A percentile compares a stretch with the other conserved stretches of the same genome.
Evolutionary conservation across 2,888 invertebrate species (phyloP).

Genomic region (Fragum fragum): DNA sequence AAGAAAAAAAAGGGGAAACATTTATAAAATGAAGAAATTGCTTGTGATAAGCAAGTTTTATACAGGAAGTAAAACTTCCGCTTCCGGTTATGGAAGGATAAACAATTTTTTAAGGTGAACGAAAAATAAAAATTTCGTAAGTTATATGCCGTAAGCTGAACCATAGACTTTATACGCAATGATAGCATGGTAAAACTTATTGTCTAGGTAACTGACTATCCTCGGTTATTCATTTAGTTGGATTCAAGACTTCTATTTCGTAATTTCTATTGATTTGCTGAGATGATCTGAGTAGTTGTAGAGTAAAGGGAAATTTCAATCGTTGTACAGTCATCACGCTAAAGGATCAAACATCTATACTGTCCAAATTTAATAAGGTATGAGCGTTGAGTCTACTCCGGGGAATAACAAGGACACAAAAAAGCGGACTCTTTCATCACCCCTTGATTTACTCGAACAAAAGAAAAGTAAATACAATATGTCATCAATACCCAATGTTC

Average conservation of each 20-base stretch:
- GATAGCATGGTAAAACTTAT: neutral
- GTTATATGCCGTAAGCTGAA: neutral
- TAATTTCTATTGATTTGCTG: neutral
- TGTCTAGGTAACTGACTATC: too few species aligned
- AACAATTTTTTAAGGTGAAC: neutral
- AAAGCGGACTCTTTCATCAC: neutral
- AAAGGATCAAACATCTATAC: neutral
- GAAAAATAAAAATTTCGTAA: neutral
- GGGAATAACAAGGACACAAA: neutral
- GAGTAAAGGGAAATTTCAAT: neutral
- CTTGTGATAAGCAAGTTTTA: too few species aligned
- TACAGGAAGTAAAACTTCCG: too few species aligned
- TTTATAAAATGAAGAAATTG: too few species aligned
- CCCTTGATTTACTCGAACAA: neutral
- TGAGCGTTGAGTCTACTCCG: neutral
- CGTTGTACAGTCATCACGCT: neutral
- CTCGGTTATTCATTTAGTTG: neutral
- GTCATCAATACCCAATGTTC: neutral
- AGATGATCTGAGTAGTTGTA: neutral
- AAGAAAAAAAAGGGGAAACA: too few species aligned
- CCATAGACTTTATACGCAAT: neutral
- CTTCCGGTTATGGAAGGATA: slow-evolving; percentile 6
- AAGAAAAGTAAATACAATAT: neutral
- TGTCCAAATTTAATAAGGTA: neutral
- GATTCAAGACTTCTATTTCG: neutral